These are phyloP conservation scores for Campoplex capitator DNA, from an alignment of 2,888 invertebrate genomes.

Conservation along the genomic window DNA sequence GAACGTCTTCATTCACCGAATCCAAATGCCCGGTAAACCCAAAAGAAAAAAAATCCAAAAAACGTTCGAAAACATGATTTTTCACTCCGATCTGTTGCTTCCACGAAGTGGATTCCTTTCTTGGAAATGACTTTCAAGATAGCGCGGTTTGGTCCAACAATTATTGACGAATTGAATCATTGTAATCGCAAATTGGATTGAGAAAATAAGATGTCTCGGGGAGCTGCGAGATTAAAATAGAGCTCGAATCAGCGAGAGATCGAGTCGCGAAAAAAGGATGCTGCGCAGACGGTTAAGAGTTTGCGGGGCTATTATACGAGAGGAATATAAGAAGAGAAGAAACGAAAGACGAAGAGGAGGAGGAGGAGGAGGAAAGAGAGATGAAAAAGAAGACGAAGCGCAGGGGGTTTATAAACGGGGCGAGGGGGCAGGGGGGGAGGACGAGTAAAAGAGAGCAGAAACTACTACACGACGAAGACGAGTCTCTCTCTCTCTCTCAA, in stretches of 20 bases:
- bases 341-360: conserved; percentile 24
- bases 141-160: background rate
- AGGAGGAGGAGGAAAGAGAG: background rate
- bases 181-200: background rate
- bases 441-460: conserved; percentile 60
- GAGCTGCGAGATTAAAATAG: conserved; percentile 8
- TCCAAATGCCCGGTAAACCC: background rate
- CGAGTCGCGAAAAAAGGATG: conserved; percentile 62
- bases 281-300: conserved; percentile 59
- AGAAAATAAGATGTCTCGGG: background rate
- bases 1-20: background rate
- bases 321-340: conserved; percentile 53
- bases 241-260: conserved; percentile 6
- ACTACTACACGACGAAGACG: conserved; percentile 47
- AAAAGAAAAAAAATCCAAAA: background rate
- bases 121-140: background rate
- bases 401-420: conserved; percentile 40
- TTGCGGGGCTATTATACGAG: conserved; percentile 76
- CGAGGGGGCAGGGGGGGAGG: background rate
- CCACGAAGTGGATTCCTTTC: too few species aligned
- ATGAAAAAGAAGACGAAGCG: conserved; percentile 51
- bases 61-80: background rate
- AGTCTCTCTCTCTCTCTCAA: conserved; percentile 36
- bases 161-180: background rate
- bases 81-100: background rate